Evolutionary conservation across 2,888 invertebrate genomes (phyloP).

Genomic region (Lasioglossum marginatum): DNA sequence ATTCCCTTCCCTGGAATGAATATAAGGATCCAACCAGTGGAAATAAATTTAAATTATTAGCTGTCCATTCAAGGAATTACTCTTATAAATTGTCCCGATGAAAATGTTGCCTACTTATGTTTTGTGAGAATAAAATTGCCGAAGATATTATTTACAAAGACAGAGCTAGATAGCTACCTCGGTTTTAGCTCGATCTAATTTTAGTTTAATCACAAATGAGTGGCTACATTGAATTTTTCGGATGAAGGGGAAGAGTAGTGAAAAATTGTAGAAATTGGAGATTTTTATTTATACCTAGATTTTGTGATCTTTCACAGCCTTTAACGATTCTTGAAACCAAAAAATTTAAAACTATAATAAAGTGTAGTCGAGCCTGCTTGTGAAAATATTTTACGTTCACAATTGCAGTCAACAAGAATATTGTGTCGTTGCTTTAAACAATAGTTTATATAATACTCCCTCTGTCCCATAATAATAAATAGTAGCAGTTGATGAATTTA

Average conservation of each 20-base stretch:
- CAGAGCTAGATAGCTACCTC: background rate
- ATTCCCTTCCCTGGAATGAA: constrained; percentile 26
- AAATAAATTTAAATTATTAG: constrained; percentile 52
- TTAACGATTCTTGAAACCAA: background rate
- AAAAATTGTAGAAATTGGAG: background rate
- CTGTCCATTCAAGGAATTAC: constrained; percentile 15
- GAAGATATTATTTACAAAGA: background rate
- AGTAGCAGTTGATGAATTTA: no score
- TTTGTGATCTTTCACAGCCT: background rate
- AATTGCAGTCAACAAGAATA: background rate
- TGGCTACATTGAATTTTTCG: no score
- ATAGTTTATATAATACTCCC: no score
- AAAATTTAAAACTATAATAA: background rate
- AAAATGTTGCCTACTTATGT: constrained; percentile 17
- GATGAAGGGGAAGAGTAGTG: background rate
- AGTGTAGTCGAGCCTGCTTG: background rate
- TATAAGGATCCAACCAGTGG: constrained; percentile 19
- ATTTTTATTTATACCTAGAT: no score
- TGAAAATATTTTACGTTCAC: background rate
- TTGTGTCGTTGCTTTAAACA: background rate
- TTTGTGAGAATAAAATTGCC: constrained; percentile 16
- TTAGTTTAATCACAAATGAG: background rate
- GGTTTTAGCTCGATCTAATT: background rate
- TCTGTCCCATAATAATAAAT: no score
- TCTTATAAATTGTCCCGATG: constrained; percentile 39